These are phyloP conservation scores for Masticophis lateralis DNA, from an alignment of 2,797 vertebrate genomes.

Conservation along the genomic window DNA sequence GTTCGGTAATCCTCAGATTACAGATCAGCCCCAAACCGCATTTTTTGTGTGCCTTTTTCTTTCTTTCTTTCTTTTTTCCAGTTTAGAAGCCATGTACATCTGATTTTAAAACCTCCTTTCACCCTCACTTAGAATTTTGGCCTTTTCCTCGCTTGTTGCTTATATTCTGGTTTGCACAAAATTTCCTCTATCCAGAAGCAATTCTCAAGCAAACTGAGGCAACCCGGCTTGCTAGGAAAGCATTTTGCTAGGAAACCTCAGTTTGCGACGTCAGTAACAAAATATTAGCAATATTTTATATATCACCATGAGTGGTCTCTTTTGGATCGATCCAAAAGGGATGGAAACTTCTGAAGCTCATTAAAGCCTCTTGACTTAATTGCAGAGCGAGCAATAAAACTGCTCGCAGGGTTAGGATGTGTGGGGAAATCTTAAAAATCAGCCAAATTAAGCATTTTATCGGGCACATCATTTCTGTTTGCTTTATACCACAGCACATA, in stretches of 20 bases:
- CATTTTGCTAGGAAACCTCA: slow-evolving; percentile 22
- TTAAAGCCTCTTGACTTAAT: slow-evolving; percentile 62
- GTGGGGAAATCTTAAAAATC: slow-evolving; percentile 36
- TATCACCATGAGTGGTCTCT: slow-evolving; percentile 55
- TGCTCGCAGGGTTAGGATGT: slow-evolving; percentile 33
- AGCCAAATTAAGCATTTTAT: slow-evolving; percentile 63
- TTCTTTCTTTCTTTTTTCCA: neutral
- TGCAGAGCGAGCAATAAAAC: slow-evolving; percentile 53
- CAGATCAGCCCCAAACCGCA: neutral
- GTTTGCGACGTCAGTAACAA: neutral
- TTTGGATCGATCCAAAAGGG: slow-evolving; percentile 46
- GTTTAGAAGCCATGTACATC: neutral
- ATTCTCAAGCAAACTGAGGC: too few species aligned
- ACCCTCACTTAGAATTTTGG: neutral
- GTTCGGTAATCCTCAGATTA: neutral
- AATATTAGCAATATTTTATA: slow-evolving; percentile 43
- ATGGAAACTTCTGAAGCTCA: slow-evolving; percentile 44
- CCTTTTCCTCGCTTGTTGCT: neutral
- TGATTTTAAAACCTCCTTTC: neutral
- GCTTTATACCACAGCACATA: slow-evolving; percentile 33
- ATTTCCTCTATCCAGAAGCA: neutral
- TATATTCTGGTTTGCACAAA: neutral
- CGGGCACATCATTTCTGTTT: slow-evolving; percentile 48
- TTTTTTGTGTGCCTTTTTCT: neutral
- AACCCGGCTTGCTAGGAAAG: slow-evolving; percentile 14